Conservation (phyloP, 2,797 vertebrate genomes). For the Ceryle rudis region DNA sequence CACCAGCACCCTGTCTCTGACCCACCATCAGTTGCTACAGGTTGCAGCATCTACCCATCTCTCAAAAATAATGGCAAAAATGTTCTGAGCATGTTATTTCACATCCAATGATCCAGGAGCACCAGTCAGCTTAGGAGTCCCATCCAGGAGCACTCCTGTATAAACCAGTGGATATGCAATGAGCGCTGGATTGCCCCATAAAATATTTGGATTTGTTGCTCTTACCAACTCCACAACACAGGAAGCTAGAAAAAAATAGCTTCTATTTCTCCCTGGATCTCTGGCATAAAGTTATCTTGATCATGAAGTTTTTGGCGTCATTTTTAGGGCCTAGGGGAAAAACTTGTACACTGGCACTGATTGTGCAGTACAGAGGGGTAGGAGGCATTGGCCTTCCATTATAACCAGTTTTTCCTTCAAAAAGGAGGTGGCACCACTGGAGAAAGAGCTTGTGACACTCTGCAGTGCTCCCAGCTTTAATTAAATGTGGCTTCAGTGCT, state of each 20-base stretch:
- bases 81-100: not conserved
- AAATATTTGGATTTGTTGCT: not conserved
- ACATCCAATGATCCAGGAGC: not conserved
- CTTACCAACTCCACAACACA: not conserved
- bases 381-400: not conserved
- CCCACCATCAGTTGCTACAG: not conserved
- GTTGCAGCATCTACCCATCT: not conserved
- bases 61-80: not conserved
- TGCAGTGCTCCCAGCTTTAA: not conserved
- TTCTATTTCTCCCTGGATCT: too few species aligned
- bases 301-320: not conserved
- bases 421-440: not conserved
- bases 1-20: not conserved
- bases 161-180: fast-evolving
- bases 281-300: not conserved
- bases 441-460: not conserved
- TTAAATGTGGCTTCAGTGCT: too few species aligned
- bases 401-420: not conserved
- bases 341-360: not conserved
- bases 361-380: fast-evolving
- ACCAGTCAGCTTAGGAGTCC: not conserved
- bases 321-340: not conserved
- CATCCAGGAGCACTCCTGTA: fast-evolving
- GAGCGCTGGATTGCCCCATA: not conserved
- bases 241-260: not conserved